phyloP scores from a whole-genome alignment of 2,113 vertebrate species.

The Formicarius rufipectus region DNA sequence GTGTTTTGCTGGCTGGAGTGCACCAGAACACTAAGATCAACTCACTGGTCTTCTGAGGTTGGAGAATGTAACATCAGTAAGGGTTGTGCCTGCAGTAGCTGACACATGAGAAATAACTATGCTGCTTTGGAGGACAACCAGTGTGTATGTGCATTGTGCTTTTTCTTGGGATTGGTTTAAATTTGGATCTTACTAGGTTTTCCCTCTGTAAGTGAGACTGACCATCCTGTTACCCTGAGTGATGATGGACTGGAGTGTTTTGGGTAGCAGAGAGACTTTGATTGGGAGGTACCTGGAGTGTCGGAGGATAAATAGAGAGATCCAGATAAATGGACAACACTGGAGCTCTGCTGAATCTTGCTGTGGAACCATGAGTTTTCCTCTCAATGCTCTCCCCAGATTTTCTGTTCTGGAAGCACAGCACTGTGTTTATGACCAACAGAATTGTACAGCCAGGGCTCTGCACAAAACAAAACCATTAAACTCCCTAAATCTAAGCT shows the following conservation, averaged over 20 bases:
- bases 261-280: background rate
- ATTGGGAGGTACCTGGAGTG: background rate
- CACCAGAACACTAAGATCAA: background rate
- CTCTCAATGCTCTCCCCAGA: background rate
- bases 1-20: background rate
- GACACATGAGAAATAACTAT: background rate
- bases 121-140: background rate
- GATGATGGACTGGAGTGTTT: background rate
- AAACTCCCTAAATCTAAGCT: background rate
- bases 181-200: background rate
- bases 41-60: background rate
- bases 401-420: background rate
- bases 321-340: rapidly evolving
- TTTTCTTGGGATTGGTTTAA: background rate
- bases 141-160: background rate
- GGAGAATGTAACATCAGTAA: background rate
- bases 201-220: background rate
- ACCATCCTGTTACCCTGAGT: background rate
- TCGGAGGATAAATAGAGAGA: background rate
- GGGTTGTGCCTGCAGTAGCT: background rate
- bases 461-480: background rate
- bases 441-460: background rate
- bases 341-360: rapidly evolving
- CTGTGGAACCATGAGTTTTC: background rate
- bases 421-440: background rate